Evolutionary conservation across 2,113 vertebrate genomes (phyloP), one percentile per base, ranked within the genome.

Genomic region (Thamnophis sirtalis): DNA sequence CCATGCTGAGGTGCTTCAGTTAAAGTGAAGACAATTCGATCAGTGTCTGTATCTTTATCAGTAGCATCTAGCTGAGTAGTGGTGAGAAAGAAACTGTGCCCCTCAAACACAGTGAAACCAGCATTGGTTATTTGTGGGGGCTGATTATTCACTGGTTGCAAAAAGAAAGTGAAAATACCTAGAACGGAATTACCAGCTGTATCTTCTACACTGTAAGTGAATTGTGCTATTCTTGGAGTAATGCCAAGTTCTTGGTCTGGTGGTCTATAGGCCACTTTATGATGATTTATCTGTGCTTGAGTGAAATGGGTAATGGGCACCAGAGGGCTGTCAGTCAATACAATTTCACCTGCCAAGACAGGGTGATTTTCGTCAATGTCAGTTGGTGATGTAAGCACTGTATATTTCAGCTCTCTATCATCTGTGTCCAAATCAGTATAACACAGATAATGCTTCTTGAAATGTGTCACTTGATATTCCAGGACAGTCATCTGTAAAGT

Each of bases 31-130:
- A 97, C 60, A 22, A 98, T 98, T 88, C 97, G 97, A 60, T 98
- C 96, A 90, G 95, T 93, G 50, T 98, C 97, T 91, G 98, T 98
- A 93, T 99, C 98, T 4, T 96, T 95, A 94, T 99, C 98, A 80
- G 94, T 97, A 63, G 98, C 98, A 93, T 98, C 95, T 11, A 98
- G 95, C 21, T 98, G 98, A 80, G 94, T 96, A 24, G 84, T 95
- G 33, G 95, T 95, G 48, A 98, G 93, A 48, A 94, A 93, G 86
- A 97, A 97, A 24, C 60, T 94, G 53, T 89, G 93, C 84, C 95
- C 96, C 22, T 96, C 94, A 55, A 93, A 91, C 48, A 97, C 92
- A 56, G 93, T 89, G 80, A 98, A 96, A 19, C 96, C 97, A n/a
- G 95, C 95, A 84, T 96, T 97, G 49, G 92, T 97, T 86, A 98